These are phyloP conservation scores for Tipula lateralis DNA, from an alignment of 2,888 invertebrate species.

Conservation along the genomic window DNA sequence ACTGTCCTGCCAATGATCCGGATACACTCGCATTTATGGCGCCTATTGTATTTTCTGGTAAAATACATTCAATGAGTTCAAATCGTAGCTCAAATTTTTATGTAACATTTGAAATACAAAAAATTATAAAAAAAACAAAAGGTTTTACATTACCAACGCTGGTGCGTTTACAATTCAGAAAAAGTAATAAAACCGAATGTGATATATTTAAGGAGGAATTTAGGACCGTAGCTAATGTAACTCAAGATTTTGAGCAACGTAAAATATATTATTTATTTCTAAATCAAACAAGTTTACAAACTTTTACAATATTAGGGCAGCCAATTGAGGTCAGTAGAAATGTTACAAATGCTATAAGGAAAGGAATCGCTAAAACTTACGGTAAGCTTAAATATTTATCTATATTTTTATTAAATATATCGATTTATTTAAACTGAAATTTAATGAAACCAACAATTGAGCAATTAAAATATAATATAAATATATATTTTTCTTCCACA, in stretches of 20 bases:
- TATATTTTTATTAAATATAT: neutral
- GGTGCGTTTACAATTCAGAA: conserved; percentile 46
- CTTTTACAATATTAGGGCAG: conserved; percentile 49
- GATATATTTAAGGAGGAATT: conserved; percentile 48
- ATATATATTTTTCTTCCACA: neutral
- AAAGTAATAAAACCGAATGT: conserved; percentile 46
- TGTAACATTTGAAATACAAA: conserved; percentile 61
- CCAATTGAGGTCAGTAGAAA: conserved; percentile 45
- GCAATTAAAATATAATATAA: neutral
- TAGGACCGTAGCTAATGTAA: conserved; percentile 44
- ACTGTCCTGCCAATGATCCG: conserved; percentile 60
- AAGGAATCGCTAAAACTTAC: conserved; percentile 50
- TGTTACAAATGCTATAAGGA: conserved; percentile 44
- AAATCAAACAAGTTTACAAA: conserved; percentile 47
- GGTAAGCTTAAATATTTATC: conserved; percentile 43
- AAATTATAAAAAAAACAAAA: conserved; percentile 57
- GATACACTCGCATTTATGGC: conserved; percentile 61
- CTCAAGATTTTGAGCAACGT: conserved; percentile 46
- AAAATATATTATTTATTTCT: conserved; percentile 47
- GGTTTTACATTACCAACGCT: conserved; percentile 45
- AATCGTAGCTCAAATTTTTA: conserved; percentile 57
- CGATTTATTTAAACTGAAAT: neutral
- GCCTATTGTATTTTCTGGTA: conserved; percentile 62
- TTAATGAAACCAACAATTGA: conserved; percentile 1
- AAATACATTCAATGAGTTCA: conserved; percentile 59